Evolutionary conservation across 2,797 vertebrate genomes (phyloP).

Genomic region (Sebastes wilsoni): DNA sequence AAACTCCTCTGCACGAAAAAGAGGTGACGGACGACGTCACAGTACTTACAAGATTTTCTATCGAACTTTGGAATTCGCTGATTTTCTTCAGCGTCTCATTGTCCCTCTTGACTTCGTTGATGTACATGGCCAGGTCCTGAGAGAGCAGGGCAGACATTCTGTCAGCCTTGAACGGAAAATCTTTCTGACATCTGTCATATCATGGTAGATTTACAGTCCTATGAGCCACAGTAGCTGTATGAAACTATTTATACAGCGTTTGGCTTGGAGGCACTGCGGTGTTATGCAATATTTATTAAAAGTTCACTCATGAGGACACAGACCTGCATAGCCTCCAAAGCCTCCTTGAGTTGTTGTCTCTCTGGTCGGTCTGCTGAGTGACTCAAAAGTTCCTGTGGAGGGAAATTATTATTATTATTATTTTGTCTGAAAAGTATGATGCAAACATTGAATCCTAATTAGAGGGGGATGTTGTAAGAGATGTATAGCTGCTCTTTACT

Average conservation of each 20-base stretch:
- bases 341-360: slow-evolving; percentile 93
- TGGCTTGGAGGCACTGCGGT: not conserved
- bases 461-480: not conserved
- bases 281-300: not conserved
- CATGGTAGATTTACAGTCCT: not conserved
- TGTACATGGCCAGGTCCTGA: slow-evolving; percentile 99
- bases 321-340: slow-evolving; percentile 98
- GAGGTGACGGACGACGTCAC: not conserved
- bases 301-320: not conserved
- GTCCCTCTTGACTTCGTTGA: slow-evolving; percentile 98
- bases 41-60: slow-evolving; percentile 94
- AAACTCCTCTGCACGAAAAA: not conserved
- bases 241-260: slow-evolving; percentile 11
- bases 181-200: slow-evolving; percentile 54
- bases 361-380: slow-evolving; percentile 92
- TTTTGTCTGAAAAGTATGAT: not conserved
- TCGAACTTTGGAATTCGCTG: slow-evolving; percentile 96
- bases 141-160: slow-evolving; percentile 1
- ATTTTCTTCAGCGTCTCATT: slow-evolving; percentile 99
- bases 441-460: not conserved
- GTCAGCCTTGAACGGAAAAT: not conserved
- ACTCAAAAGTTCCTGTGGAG: slow-evolving; percentile 90
- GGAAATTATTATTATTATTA: not conserved
- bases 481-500: slow-evolving; percentile 5
- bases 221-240: slow-evolving; percentile 14